Conservation (phyloP, 2,888 invertebrate genomes). For the Coecobrya sp. region DNA sequence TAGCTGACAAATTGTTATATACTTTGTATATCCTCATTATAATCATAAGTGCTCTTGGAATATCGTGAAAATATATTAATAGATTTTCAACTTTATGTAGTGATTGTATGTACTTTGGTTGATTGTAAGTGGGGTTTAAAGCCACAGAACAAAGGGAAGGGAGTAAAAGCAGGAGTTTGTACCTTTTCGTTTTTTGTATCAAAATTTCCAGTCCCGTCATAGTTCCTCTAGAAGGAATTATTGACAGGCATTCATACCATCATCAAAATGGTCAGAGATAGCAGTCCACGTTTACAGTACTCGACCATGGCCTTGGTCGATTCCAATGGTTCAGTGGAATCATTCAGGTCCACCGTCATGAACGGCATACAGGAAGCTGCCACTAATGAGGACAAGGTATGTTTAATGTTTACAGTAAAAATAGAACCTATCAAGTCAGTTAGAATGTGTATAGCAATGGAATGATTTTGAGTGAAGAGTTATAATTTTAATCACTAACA, state of each 20-base stretch:
- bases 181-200: constrained; percentile 19
- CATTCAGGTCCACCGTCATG: constrained; percentile 84
- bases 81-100: background rate
- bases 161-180: too few species aligned
- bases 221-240: constrained; percentile 76
- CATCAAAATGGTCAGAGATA: constrained; percentile 81
- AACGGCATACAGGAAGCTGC: constrained; percentile 85
- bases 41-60: constrained; percentile 43
- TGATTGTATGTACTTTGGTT: constrained; percentile 31
- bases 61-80: background rate
- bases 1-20: constrained; percentile 39
- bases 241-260: constrained; percentile 66
- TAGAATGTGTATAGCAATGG: background rate
- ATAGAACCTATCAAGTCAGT: background rate
- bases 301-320: constrained; percentile 86
- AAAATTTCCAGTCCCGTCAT: constrained; percentile 62
- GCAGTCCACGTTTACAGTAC: constrained; percentile 81
- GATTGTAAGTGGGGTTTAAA: background rate
- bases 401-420: constrained; percentile 3
- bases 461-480: background rate
- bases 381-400: constrained; percentile 85
- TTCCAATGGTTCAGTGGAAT: constrained; percentile 85
- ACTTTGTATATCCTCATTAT: background rate
- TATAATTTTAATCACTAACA: background rate
- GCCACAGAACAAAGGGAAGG: background rate